Evolutionary conservation across 1,140 invertebrate genomes (phyloP), one percentile per base, ranked within the genome.

Genomic region (Pogonomyrmex californicus): DNA sequence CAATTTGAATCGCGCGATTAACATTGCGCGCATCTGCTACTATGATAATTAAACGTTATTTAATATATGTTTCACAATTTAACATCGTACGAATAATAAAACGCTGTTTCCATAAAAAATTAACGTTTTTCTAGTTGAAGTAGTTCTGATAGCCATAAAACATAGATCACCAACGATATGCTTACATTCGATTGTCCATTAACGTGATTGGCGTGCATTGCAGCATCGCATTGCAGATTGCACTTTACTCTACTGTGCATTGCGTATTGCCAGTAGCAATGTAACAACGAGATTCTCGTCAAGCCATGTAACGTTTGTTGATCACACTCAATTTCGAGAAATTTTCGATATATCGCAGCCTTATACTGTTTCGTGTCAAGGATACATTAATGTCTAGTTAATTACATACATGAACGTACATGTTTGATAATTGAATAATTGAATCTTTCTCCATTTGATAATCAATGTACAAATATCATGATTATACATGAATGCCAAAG

Each of bases 1-100:
- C 23, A 78, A 79, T 81, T 86, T 82, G 76, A 82, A 68, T 86
- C 23, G 7, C 23, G 14, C 76, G 41, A 49, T 83, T 83, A 73
- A 83, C 79, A 73, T 83, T 38, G 54, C 68, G 12, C 41, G 51
- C n/a, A 5, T 60, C 54, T 7, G 54, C 41, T 10, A 5, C 41
- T 10, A 5, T 14, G 7, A 10, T 17, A 82, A 82, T 71, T 73
- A 73, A 58, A 41, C 36, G n/a, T 60, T 30, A 6, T 23, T 82
- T 60, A 73, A 56, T 68, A 73, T 14, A 38, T 0, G 1, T 2
- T 30, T 38, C 7, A 17, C 12, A 30, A n/a, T 58, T 44, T 47
- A 73, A 44, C 14, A 12, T 12, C 33, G 54, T 23, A 14, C 38
- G 62, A 83, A n/a, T 56, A 56, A 56, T 60, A 47, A 23, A 73